Evolutionary conservation across 2,113 vertebrate genomes (phyloP).

Genomic region (human (Homo sapiens)): GRCh38 chr11:27735501-27736000

Average conservation of each 20-base stretch:
- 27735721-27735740: background rate
- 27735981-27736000: background rate
- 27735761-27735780: background rate
- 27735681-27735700: conserved; percentile 4
- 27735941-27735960: background rate
- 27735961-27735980: background rate
- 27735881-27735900: conserved; percentile 42
- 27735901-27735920: background rate
- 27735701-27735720: conserved; percentile 36
- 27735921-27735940: conserved; percentile 42
- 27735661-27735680: background rate
- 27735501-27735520: background rate
- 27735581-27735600: conserved; percentile 5
- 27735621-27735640: background rate
- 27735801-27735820: background rate
- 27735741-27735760: background rate
- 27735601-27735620: background rate
- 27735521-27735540: background rate
- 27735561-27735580: background rate
- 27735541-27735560: background rate
- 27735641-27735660: background rate
- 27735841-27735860: background rate
- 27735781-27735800: background rate
- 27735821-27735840: background rate
- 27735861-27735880: conserved; percentile 28